These are phyloP conservation scores for Ricordea florida DNA, from an alignment of 92 coral and sea anemone species.

Conservation along the genomic window DNA sequence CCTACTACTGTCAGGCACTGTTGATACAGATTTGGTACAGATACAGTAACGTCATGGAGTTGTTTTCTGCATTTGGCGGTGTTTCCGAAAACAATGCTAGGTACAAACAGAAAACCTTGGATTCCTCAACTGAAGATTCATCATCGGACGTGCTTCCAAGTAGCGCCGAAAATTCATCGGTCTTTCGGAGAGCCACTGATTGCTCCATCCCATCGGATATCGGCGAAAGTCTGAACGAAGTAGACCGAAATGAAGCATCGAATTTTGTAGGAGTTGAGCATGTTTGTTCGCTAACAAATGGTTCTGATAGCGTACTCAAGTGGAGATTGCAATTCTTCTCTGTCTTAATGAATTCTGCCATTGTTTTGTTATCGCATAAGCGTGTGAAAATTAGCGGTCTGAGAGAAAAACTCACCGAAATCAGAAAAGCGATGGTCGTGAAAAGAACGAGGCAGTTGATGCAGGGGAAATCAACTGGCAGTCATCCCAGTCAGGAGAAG, in stretches of 20 bases:
- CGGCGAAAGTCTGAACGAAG: neutral
- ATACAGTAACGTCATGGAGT: conserved; percentile 34
- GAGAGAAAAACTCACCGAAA: conserved; percentile 16
- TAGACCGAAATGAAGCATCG: neutral
- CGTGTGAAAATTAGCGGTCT: neutral
- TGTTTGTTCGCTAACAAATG: too few relatives aligned
- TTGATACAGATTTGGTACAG: conserved; percentile 76
- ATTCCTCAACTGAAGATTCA: neutral
- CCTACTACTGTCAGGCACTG: conserved; percentile 49
- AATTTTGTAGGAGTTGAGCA: neutral
- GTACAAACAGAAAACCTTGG: neutral
- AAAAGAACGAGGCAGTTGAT: conserved; percentile 11
- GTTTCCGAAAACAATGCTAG: neutral
- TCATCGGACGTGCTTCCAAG: neutral
- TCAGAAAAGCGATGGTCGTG: conserved; percentile 22
- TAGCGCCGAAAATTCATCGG: neutral
- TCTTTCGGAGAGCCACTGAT: too few relatives aligned
- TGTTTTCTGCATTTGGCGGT: too few relatives aligned
- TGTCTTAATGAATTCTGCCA: neutral
- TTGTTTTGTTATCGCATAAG: conserved; percentile 10
- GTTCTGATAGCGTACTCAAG: too few relatives aligned
- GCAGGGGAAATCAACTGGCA: neutral
- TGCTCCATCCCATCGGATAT: too few relatives aligned
- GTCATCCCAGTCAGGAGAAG: conserved; percentile 2
- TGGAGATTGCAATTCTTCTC: neutral